A percentile compares a stretch with the other conserved stretches of the same genome.
Evolutionary conservation across 2,113 vertebrate species (phyloP).

Genomic region (Cranoglanis bouderius): DNA sequence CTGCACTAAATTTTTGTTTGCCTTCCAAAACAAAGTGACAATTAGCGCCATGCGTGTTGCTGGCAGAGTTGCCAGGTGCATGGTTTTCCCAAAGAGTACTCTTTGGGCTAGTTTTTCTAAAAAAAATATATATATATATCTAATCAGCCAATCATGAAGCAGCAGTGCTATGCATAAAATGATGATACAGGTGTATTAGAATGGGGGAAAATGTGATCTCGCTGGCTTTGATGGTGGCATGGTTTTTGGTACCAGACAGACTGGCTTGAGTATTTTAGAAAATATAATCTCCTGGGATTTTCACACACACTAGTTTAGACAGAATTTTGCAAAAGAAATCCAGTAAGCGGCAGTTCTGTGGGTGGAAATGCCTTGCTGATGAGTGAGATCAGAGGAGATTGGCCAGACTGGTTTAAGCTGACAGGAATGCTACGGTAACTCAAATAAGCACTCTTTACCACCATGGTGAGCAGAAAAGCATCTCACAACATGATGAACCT

Average conservation of each 20-base stretch:
- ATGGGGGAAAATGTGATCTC: background rate
- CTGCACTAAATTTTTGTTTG: background rate
- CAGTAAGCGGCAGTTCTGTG: background rate
- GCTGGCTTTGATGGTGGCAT: background rate
- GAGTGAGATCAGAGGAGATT: background rate
- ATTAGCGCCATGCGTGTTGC: background rate
- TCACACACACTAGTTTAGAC: background rate
- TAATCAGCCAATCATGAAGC: background rate
- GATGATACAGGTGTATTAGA: background rate
- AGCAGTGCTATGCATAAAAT: background rate
- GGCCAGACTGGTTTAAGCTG: background rate
- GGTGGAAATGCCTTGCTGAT: background rate
- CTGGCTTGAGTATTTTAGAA: background rate
- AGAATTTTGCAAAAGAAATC: background rate
- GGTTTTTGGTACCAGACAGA: background rate
- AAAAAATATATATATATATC: too few relatives aligned
- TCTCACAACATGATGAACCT: background rate
- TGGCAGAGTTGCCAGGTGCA: background rate
- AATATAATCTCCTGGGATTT: background rate
- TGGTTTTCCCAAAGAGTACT: background rate
- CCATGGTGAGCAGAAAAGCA: background rate
- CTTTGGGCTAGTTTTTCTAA: background rate
- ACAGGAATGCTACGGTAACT: background rate
- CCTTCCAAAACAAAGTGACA: slow-evolving; percentile 1
- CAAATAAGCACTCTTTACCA: background rate